A percentile compares a stretch with the other conserved stretches of the same genome.
Evolutionary conservation across 2,888 invertebrate genomes (phyloP).

Genomic region (Azorinus chamasolen): DNA sequence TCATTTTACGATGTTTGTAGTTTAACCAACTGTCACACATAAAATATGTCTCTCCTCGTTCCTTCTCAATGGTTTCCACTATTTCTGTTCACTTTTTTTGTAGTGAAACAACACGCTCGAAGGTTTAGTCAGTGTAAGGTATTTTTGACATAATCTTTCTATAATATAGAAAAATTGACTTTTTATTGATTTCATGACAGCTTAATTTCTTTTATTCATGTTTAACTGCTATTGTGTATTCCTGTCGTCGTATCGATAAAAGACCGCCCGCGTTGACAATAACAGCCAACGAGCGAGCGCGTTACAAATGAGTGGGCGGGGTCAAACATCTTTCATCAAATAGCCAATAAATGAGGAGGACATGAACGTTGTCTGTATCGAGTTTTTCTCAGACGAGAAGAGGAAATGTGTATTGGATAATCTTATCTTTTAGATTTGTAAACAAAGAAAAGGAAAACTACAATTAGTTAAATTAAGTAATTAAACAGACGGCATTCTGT

Average conservation of each 20-base stretch:
- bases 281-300: slow-evolving; percentile 16
- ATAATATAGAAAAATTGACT: slow-evolving; percentile 38
- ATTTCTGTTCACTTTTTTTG: background rate
- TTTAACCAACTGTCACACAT: slow-evolving; percentile 24
- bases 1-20: slow-evolving; percentile 23
- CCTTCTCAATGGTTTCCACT: slow-evolving; percentile 19
- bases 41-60: background rate
- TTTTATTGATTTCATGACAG: slow-evolving; percentile 47
- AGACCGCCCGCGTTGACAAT: slow-evolving; percentile 24
- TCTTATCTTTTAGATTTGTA: slow-evolving; percentile 32
- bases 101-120: slow-evolving; percentile 35
- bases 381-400: slow-evolving; percentile 5
- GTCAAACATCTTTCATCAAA: background rate
- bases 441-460: slow-evolving; percentile 62
- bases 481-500: slow-evolving; percentile 49
- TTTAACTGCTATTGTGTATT: slow-evolving; percentile 31
- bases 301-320: slow-evolving; percentile 22
- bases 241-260: slow-evolving; percentile 46
- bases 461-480: slow-evolving; percentile 61
- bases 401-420: slow-evolving; percentile 9
- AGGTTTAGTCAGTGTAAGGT: slow-evolving; percentile 5
- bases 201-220: slow-evolving; percentile 44
- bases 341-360: slow-evolving; percentile 1
- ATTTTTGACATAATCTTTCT: slow-evolving; percentile 35
- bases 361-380: background rate